Evolutionary conservation across 2,888 invertebrate species (phyloP).

Genomic region (Tetheella fluctuosa): DNA sequence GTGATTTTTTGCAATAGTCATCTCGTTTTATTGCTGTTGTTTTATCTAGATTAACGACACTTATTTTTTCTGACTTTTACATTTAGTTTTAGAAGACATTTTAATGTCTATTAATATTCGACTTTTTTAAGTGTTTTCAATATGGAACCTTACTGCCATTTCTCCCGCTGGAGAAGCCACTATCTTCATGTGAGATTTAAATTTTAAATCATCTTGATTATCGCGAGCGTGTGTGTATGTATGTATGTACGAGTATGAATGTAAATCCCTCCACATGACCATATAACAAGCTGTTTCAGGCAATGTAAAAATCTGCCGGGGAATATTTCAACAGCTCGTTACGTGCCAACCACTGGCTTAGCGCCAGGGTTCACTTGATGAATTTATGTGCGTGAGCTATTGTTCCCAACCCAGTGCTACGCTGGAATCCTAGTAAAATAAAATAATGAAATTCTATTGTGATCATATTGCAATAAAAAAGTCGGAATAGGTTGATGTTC

Average conservation of each 20-base stretch:
- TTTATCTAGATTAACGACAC: not conserved
- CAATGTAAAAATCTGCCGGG: conserved; percentile 19
- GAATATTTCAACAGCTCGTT: conserved; percentile 47
- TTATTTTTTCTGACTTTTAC: not conserved
- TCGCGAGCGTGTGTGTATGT: no score
- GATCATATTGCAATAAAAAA: conserved; percentile 4
- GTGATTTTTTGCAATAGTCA: not conserved
- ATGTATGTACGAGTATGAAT: not conserved
- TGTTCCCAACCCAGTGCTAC: conserved; percentile 16
- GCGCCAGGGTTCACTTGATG: conserved; percentile 61
- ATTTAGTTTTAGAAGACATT: no score
- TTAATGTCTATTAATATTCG: no score
- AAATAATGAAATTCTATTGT: conserved; percentile 10
- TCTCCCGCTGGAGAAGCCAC: no score
- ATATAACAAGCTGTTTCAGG: conserved; percentile 4
- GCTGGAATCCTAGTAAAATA: conserved; percentile 4
- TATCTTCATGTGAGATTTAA: no score
- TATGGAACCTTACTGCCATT: no score
- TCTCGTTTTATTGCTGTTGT: not conserved
- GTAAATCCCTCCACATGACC: not conserved
- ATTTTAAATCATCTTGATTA: no score
- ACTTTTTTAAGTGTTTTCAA: no score
- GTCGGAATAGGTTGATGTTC: not conserved
- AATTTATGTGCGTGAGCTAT: conserved; percentile 65
- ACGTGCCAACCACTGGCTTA: conserved; percentile 48